These are phyloP conservation scores for Lamellibrachia columna DNA, from an alignment of 2,888 invertebrate species.

Conservation along the genomic window DNA sequence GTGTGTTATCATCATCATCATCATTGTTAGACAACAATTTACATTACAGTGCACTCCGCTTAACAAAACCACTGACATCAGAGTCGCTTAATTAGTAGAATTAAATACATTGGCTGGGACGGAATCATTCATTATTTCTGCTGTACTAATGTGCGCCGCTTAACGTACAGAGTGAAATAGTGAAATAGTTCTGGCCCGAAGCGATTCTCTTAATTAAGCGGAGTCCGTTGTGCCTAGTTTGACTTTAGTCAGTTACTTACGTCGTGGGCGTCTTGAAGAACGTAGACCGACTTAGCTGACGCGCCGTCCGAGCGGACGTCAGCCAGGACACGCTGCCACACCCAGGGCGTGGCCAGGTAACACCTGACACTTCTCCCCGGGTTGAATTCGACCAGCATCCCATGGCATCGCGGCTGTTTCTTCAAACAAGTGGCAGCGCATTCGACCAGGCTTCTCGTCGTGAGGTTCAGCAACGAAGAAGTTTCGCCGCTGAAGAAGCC, in stretches of 20 bases:
- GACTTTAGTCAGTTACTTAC: background rate
- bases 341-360: background rate
- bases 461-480: background rate
- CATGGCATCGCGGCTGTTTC: background rate
- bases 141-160: too few species aligned
- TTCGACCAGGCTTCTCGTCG: background rate
- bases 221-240: background rate
- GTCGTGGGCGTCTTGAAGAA: background rate
- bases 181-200: too few species aligned
- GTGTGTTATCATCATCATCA: background rate
- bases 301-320: background rate
- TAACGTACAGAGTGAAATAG: too few species aligned
- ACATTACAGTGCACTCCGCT: background rate
- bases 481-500: background rate
- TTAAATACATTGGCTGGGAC: too few species aligned
- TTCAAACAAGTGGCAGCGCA: background rate
- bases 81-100: too few species aligned
- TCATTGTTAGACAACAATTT: background rate
- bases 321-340: background rate
- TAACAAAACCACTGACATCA: too few species aligned
- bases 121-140: too few species aligned
- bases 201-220: too few species aligned
- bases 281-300: background rate
- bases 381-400: background rate
- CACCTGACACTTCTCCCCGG: background rate